phyloP scores from a whole-genome alignment of 2,113 vertebrate genomes.

The Bubo bubo region DNA sequence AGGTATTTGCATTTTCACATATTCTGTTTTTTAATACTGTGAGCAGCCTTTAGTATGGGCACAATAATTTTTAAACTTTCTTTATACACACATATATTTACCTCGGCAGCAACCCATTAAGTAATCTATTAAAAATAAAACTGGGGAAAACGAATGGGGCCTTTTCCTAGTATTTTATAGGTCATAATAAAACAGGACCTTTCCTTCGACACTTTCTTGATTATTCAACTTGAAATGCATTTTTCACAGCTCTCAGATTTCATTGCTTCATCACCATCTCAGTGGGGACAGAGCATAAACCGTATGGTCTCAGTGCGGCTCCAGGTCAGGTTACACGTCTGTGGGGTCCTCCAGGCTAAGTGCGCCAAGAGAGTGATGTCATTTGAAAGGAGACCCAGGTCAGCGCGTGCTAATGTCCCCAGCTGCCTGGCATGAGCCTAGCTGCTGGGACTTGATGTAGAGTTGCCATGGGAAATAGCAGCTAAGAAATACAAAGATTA shows the following conservation, averaged over 20 bases:
- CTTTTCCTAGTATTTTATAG: slow-evolving; percentile 17
- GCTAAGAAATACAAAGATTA: neutral
- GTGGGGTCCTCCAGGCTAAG: neutral
- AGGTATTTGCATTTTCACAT: neutral
- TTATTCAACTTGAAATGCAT: slow-evolving; percentile 10
- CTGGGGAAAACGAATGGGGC: neutral
- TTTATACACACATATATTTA: neutral
- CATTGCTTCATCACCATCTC: neutral
- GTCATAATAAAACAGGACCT: slow-evolving; percentile 20
- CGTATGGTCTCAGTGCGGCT: neutral
- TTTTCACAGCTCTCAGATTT: slow-evolving; percentile 20
- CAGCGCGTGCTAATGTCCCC: neutral
- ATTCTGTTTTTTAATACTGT: neutral
- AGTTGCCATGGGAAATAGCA: neutral
- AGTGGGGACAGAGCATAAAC: neutral
- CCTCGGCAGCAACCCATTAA: neutral
- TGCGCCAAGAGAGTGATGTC: neutral
- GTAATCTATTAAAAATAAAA: slow-evolving; percentile 21
- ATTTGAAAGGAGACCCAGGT: neutral
- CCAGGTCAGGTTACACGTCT: neutral
- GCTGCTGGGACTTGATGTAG: neutral
- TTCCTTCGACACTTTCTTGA: neutral
- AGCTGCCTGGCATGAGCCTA: neutral
- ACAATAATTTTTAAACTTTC: neutral
- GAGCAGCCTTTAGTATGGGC: neutral